Base-by-base conservation (phyloP, 2,888 invertebrate genomes). In the Lepeophtheirus nordmannii region DNA sequence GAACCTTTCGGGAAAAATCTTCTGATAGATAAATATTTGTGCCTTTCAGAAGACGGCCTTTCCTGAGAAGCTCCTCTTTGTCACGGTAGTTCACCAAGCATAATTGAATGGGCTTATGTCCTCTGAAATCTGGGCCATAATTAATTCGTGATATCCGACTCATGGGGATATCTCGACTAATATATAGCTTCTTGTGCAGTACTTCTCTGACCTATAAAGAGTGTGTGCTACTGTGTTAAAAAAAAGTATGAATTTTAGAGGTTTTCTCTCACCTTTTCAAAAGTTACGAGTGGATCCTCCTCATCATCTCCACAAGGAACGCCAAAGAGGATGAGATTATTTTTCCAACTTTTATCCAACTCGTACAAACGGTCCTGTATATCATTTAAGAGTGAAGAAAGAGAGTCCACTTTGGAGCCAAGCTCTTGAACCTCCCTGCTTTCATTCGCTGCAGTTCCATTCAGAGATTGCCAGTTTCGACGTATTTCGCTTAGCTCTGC, bases 1-100 rank as follows among this genome's bases (percentile, higher is more conserved):
- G 66, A 46, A 66, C 66, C 38, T 66, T 66, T 39, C 66, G 58
- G 1, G 66, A 66, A 30, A 60, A 66, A 61, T 66, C 66, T 46
- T 66, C 66, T 8, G 66, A 66, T 11, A 66, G 23, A 41, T 66
- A 58, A 66, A 66, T 66, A 23, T 60, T 66, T 22, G 39, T 20
- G 17, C 66, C 66, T 46, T 66, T 66, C 9, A 66, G 22, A n/a
- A 66, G 60, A 14, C 59, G 30, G n/a, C 58, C 22, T 37, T 66
- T 66, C 30, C 66, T 10, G 41, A 66, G 40, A 17, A 66, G 20
- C n/a, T 66, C 66, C 40, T 66, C 66, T 23, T 66, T 66, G 41
- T 66, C 66, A 12, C 40, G 23, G 41, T 66, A 66, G n/a, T 66
- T 59, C 22, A 40, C 59, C 14, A 66, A 37, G 23, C 39, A 40